phyloP scores from a whole-genome alignment of 1,140 invertebrate genomes.

The Leptinotarsa texana region DNA sequence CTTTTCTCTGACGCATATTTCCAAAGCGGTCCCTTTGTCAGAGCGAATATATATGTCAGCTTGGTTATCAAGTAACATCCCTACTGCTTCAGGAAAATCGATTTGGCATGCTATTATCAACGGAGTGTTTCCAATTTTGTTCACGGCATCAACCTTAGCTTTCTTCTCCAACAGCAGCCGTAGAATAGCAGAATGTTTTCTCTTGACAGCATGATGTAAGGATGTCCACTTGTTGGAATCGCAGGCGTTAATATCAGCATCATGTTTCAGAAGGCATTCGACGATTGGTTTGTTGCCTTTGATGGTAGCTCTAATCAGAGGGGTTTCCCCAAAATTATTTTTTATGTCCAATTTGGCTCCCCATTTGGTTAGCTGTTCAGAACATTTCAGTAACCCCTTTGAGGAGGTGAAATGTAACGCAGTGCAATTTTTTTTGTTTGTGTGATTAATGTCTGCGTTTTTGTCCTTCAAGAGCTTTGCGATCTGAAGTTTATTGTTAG shows the following conservation, averaged over 20 bases:
- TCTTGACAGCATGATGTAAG: conserved; percentile 16
- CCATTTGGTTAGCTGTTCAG: not conserved
- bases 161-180: not conserved
- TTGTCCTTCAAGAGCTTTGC: not conserved
- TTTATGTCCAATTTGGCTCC: not conserved
- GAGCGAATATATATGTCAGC: not conserved
- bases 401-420: not conserved
- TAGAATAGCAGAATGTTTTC: conserved; percentile 7
- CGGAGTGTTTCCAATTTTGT: not conserved
- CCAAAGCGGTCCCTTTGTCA: not conserved
- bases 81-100: not conserved
- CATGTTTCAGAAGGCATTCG: not conserved
- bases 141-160: not conserved
- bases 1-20: not conserved
- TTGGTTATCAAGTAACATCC: not conserved
- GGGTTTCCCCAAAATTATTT: not conserved
- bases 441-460: conserved; percentile 9
- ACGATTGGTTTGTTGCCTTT: not conserved
- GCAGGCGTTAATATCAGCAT: not conserved
- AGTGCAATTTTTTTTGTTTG: not conserved
- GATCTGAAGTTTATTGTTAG: not conserved
- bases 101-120: not conserved
- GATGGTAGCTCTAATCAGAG: not conserved
- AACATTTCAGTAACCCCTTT: not conserved
- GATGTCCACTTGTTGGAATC: conserved; percentile 10